These are phyloP conservation scores for Allolobophora icterica DNA, from an alignment of 2,888 invertebrate genomes.

Conservation along the genomic window DNA sequence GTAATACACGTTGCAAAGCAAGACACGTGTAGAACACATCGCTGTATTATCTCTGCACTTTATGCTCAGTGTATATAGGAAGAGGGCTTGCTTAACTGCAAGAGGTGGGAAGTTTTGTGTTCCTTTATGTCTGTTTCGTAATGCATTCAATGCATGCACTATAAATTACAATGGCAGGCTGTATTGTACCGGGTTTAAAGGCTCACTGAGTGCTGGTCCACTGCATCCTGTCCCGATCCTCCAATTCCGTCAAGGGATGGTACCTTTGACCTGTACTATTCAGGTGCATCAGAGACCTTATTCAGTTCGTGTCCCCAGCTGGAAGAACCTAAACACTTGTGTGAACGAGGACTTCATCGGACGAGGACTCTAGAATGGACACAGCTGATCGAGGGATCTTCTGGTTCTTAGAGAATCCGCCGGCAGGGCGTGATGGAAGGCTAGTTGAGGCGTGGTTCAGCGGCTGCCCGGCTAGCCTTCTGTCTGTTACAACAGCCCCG, in stretches of 20 bases:
- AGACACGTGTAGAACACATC: no score
- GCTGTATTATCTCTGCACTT: no score
- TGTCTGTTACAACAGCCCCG: not conserved
- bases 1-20: no score
- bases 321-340: not conserved
- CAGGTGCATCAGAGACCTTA: not conserved
- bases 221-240: not conserved
- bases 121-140: not conserved
- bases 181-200: not conserved
- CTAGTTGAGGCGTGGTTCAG: constrained; percentile 17
- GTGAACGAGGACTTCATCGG: constrained; percentile 1
- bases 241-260: not conserved
- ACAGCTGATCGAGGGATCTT: not conserved
- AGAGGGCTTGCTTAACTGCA: no score
- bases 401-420: not conserved
- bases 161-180: not conserved
- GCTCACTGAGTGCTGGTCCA: not conserved
- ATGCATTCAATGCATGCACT: not conserved
- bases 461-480: not conserved
- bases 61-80: no score
- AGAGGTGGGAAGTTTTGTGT: no score
- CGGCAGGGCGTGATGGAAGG: not conserved
- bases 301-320: not conserved
- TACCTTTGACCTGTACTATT: not conserved
- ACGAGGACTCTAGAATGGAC: not conserved